Evolutionary conservation across 2,888 invertebrate species (phyloP), one percentile per base, ranked within the genome.

Genomic region (Dascillus cervinus): DNA sequence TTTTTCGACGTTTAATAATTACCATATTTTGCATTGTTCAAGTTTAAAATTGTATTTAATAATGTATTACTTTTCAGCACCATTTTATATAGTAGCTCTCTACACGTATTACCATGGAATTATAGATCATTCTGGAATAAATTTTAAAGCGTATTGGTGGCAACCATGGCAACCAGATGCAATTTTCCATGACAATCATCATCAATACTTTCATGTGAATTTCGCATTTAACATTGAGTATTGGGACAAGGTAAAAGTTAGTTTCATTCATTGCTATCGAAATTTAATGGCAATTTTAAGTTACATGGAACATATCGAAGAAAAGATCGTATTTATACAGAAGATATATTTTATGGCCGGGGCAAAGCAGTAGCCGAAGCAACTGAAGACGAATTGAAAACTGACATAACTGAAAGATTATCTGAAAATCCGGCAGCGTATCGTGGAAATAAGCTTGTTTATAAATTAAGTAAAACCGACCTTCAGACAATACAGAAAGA

Each of bases 171-270:
- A 82, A 55, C 82, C 82, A 0, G 77, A 79, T 44, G 76, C 78
- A 0, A 76, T 77, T 38, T 83, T 82, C 63, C 83, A 84, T 46
- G 84, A 83, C 53, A 75, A 82, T 50, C 84, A 84, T 44, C 84
- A 83, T 47, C 79, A 82, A 63, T 82, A 81, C 62, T 82, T 80
- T 64, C 82, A 83, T 52, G 78, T 79, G 50, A 84, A 84, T 62
- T 83, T 81, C 47, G 81, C 78, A 1, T 82, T 83, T 54, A 83
- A 84, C 53, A 75, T 78, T 57, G 66, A 60, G 22, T 38, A 75
- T 17, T 83, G 82, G 79, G 83, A 83, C 56, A 75, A 67, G 66
- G 78, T 79, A 47, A 53, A 54, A 10, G 11, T 19, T 2, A 13
- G 5, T 21, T 9, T 21, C 10, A 19, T 32, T 23, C 10, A 11